phyloP scores from a whole-genome alignment of 1,140 invertebrate genomes.

The Neoseiulus cucumeris region DNA sequence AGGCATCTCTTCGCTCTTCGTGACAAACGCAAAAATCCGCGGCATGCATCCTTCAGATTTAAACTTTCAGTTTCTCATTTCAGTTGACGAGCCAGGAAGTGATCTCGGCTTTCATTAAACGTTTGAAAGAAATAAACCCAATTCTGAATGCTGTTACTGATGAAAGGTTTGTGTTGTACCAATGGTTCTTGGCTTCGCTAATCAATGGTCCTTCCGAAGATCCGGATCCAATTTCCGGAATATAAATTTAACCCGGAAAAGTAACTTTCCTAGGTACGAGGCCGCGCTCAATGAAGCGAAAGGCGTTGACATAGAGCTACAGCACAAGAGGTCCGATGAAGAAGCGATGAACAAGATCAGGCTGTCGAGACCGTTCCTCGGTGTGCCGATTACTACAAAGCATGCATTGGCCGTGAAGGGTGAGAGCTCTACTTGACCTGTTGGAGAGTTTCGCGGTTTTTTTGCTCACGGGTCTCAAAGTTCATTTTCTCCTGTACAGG shows the following conservation, averaged over 20 bases:
- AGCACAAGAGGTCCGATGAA: neutral
- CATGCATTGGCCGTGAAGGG: neutral
- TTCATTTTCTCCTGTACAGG: neutral
- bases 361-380: neutral
- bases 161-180: neutral
- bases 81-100: neutral
- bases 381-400: neutral
- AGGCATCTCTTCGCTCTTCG: no score
- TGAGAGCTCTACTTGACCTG: neutral
- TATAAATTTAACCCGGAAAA: no score
- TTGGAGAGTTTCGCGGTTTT: neutral
- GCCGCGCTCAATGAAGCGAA: neutral
- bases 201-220: no score
- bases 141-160: conserved; percentile 1
- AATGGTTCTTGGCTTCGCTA: no score
- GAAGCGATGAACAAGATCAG: neutral
- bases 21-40: no score
- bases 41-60: no score
- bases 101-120: neutral
- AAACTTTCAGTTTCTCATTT: neutral
- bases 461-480: neutral
- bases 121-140: neutral
- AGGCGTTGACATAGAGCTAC: neutral
- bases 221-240: no score
- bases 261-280: neutral